These are phyloP conservation scores for Cabera pusaria DNA, from an alignment of 2,888 invertebrate genomes.

Conservation along the genomic window DNA sequence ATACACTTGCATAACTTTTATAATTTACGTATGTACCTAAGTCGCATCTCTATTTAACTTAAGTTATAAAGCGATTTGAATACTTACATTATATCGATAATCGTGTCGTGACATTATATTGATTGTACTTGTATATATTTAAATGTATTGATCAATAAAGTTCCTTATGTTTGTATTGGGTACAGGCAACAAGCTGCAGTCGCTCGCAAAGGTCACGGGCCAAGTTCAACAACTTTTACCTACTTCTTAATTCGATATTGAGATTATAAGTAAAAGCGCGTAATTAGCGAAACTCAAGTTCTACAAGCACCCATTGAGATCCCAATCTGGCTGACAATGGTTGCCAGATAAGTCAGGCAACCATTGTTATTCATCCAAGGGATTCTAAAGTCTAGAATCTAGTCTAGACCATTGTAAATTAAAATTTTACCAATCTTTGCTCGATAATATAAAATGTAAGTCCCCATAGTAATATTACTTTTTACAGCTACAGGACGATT, in stretches of 20 bases:
- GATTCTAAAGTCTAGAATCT: constrained; percentile 2
- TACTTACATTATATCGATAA: too few relatives aligned
- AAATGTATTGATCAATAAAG: constrained; percentile 21
- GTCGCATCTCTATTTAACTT: too few relatives aligned
- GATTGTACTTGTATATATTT: constrained; percentile 17
- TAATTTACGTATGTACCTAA: too few relatives aligned
- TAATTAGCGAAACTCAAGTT: constrained; percentile 15
- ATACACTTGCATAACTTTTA: too few relatives aligned
- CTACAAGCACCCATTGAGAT: constrained; percentile 9
- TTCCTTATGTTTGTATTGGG: constrained; percentile 17
- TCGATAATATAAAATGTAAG: constrained; percentile 14
- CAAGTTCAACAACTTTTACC: constrained; percentile 62
- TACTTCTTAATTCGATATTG: constrained; percentile 34
- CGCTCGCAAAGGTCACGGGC: constrained; percentile 48
- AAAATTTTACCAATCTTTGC: constrained; percentile 8
- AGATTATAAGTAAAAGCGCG: constrained; percentile 14
- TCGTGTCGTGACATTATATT: too few relatives aligned
- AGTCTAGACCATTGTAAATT: constrained; percentile 9
- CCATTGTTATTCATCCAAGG: constrained; percentile 15
- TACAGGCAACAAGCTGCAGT: constrained; percentile 21
- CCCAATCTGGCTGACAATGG: too few relatives aligned
- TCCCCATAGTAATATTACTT: constrained; percentile 6
- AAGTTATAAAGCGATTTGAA: too few relatives aligned
- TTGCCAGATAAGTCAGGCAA: too few relatives aligned
- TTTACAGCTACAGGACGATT: constrained; percentile 23